These are phyloP conservation scores for Sclerodermus sp. DNA, from an alignment of 2,888 invertebrate species.

Conservation along the genomic window DNA sequence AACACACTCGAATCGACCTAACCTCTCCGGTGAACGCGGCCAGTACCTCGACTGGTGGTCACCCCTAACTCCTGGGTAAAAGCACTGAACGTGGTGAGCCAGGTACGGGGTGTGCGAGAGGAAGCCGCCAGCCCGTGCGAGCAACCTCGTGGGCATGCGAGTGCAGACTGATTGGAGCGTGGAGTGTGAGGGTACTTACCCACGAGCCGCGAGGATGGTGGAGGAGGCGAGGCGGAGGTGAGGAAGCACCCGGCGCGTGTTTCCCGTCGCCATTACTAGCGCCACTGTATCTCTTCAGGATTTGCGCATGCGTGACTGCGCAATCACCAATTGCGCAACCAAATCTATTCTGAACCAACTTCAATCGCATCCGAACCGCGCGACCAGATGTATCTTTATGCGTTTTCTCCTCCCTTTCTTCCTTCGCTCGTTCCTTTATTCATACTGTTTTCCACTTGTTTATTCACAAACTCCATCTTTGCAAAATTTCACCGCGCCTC, in stretches of 20 bases:
- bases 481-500: no score
- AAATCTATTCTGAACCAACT: background rate
- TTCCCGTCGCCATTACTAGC: constrained; percentile 41
- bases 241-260: constrained; percentile 41
- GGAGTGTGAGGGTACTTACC: constrained; percentile 55
- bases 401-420: no score
- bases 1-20: constrained; percentile 27
- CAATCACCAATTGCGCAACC: background rate
- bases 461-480: no score
- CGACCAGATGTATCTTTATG: no score
- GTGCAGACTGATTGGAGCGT: constrained; percentile 55
- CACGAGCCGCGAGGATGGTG: constrained; percentile 35
- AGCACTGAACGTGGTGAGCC: constrained; percentile 22
- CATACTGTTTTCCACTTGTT: no score
- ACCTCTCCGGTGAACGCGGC: constrained; percentile 25
- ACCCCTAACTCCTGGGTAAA: constrained; percentile 18
- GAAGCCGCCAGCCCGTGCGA: constrained; percentile 48
- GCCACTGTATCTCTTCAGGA: constrained; percentile 26
- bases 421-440: no score
- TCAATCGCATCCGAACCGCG: no score
- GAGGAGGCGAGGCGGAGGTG: constrained; percentile 41
- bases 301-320: background rate
- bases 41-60: constrained; percentile 29
- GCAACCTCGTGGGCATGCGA: constrained; percentile 57
- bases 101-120: constrained; percentile 37